Base-by-base conservation (phyloP, 2,113 vertebrate species). In the Helogale parvula region DNA sequence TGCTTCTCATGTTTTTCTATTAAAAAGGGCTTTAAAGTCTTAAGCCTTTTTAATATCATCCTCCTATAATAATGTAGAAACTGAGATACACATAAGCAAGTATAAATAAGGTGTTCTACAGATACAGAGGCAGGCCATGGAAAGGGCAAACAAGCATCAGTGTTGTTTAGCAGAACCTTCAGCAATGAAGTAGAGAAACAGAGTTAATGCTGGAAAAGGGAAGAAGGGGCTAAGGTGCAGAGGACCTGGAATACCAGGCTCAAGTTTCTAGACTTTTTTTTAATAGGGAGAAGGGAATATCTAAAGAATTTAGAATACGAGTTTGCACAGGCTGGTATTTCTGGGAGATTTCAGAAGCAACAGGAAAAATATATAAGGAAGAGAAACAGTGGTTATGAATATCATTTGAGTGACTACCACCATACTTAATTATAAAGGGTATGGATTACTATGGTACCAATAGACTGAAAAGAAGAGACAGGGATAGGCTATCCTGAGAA, bases 381-480 rank as follows among this genome's bases (percentile, higher is more conserved):
- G 45, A 57, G 27, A 96, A 65, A 84, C 0, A 54, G 11, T 16
- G 7, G 10, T 29, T 66, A 15, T 0, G 7, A 66, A 68, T 66
- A 82, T 17, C 33, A 89, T 14, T 31, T 57, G 52, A 74, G 23
- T 13, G 1, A 82, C 8, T 38, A 52, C 17, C 17, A 35, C 27
- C 81, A 7, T 33, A 63, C 80, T 68, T 69, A 31, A 15, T 47
- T 29, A 45, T 23, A 16, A n/a, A 69, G 31, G 25, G 3, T 35
- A 1, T 82, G 16, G 19, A 9, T 52, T 66, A 45, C 33, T 72
- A 82, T 8, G 3, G 7, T 7, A 60, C 45, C 94, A n/a, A 27
- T 38, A 45, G 17, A 50, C 1, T 93, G 21, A 82, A 94, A 88
- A 66, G 31, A 90, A 76, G 35, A 93, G 57, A 63, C 10, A 86